Evolutionary conservation across 2,113 vertebrate species (phyloP), one percentile per base, ranked within the genome.

Genomic region (Platysternon megacephalum): DNA sequence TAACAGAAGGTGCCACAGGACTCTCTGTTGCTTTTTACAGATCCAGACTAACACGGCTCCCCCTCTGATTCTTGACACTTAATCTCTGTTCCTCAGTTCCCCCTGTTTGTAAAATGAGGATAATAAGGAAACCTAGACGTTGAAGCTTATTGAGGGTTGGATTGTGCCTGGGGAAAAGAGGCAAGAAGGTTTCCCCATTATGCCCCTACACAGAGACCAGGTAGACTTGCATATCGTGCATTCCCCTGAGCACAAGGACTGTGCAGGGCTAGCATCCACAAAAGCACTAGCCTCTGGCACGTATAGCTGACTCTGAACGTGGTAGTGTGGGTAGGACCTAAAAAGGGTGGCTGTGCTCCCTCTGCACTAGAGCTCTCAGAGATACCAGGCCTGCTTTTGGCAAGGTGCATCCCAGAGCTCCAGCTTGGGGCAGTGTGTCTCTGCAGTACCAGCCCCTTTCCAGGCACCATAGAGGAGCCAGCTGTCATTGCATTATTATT

Each of bases 401-500:
- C 16, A 10, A 24, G 28, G 5, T 22, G 49, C 22, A 16, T 82
- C 35, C 52, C n/a, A 5, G 52, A 5, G 52, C 14, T 55, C n/a
- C n/a, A 14, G 8, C 6, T 8, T 82, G 5, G 51, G 26, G 52
- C 16, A 11, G 39, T 39, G 42, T 12, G 14, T 28, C 8, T 32
- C 78, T 16, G 29, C 28, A 21, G 29, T 46, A 55, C 49, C 39
- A 28, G 35, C 39, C 5, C 0, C 0, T 21, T 74, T 42, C 29
- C 52, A 42, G 24, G 39, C n/a, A 42, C 53, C 22, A 8, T 8
- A 49, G 68, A 91, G 80, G 14, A 0, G 8, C 53, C 80, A 53
- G n/a, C 2, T 0, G 0, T 0, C 0, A 3, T 48, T 56, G 29
- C 12, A 29, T 58, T 14, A 48, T 65, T 48, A 48, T 84, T 65